Base-by-base conservation (phyloP, 2,113 vertebrate genomes). In the Pterocles gutturalis region DNA sequence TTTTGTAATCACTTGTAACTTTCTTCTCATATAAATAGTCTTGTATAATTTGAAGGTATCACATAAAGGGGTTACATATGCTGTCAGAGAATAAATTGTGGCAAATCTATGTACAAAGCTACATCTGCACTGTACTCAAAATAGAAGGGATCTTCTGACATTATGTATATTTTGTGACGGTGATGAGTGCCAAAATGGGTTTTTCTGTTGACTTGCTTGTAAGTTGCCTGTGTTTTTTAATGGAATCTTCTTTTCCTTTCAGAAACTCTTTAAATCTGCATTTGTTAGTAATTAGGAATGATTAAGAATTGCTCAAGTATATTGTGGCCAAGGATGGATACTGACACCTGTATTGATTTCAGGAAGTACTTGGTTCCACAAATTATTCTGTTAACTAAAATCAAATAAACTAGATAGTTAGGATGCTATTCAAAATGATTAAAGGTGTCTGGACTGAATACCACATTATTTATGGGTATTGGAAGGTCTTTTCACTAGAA, bases 381-480 rank as follows among this genome's bases (percentile, higher is more conserved):
- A 60, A 89, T 81, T 31, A 71, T 64, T 87, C 51, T 86, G n/a
- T 84, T 76, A 76, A 57, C 55, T 87, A 70, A 89, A 61, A 19
- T 58, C 55, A 57, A 79, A 83, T 84, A 79, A 86, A 46, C 72
- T 70, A 34, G 15, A n/a, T 72, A 67, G n/a, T 70, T 93, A 48
- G 66, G 61, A 45, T 71, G 38, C 33, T 94, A 13, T 78, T 92
- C 26, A 72, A 89, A 96, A 73, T 86, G 46, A 90, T 38, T 88
- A 62, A 92, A 96, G 86, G 90, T 93, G 94, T 93, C 87, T 97
- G 88, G 88, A 64, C 85, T 64, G 64, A 89, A 48, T 67, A 64
- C 13, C 4, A 0, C 64, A 67, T 94, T 91, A 93, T 95, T 96
- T 94, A 89, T 96, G 95, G 31, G 31, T 87, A 46, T 89, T 84